These are phyloP conservation scores for Pungitius pungitius DNA, from an alignment of 2,113 vertebrate species.

Conservation along the genomic window DNA sequence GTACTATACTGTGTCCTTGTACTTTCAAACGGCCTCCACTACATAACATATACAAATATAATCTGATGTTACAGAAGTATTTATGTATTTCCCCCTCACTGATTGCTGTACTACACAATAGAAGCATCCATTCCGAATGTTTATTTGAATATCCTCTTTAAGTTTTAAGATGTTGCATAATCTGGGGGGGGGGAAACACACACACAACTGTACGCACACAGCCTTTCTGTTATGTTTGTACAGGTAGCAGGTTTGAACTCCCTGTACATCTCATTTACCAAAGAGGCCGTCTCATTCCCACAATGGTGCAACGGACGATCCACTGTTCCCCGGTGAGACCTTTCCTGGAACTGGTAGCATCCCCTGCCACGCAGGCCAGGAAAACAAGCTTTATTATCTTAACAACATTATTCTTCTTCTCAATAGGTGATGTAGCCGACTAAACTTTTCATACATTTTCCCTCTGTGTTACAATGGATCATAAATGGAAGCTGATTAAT, in stretches of 20 bases:
- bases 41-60: too few species aligned
- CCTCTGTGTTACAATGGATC: background rate
- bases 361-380: slow-evolving; percentile 38
- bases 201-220: background rate
- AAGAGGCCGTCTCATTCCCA: slow-evolving; percentile 47
- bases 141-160: background rate
- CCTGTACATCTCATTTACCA: slow-evolving; percentile 12
- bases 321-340: slow-evolving; percentile 44
- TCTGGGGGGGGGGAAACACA: too few species aligned
- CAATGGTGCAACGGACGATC: slow-evolving; percentile 28
- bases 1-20: background rate
- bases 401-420: slow-evolving; percentile 19
- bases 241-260: background rate
- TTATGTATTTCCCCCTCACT: background rate
- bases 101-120: background rate
- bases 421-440: slow-evolving; percentile 4
- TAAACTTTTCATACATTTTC: background rate
- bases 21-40: background rate
- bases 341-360: slow-evolving; percentile 34
- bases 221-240: background rate
- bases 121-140: background rate
- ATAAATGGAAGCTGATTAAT: background rate
- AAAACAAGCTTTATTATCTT: slow-evolving; percentile 54
- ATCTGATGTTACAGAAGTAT: too few species aligned
- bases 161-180: background rate